Evolutionary conservation across 2,113 vertebrate species (phyloP).

Genomic region (Talpa occidentalis): DNA sequence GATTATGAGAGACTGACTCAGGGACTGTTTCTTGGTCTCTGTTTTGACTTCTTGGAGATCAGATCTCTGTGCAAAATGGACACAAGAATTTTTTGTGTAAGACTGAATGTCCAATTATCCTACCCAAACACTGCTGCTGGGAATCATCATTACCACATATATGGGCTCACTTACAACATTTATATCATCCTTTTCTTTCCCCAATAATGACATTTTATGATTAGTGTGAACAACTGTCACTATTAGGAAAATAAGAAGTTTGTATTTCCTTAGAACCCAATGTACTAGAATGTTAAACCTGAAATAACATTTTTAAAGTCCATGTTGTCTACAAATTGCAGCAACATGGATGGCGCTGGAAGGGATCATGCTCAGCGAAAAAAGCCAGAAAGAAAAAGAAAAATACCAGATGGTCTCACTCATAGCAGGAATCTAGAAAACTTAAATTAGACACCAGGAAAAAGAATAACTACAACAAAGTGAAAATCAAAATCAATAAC

Average conservation of each 20-base stretch:
- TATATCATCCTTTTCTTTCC: not conserved
- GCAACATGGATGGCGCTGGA: too few relatives aligned
- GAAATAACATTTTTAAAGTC: conserved; percentile 31
- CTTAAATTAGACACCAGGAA: too few relatives aligned
- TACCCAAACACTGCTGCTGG: not conserved
- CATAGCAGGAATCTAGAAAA: too few relatives aligned
- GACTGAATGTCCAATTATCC: not conserved
- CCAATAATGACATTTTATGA: not conserved
- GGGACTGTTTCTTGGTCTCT: not conserved
- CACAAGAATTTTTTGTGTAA: not conserved
- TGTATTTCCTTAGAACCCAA: not conserved
- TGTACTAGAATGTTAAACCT: not conserved
- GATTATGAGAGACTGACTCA: not conserved
- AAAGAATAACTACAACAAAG: too few relatives aligned
- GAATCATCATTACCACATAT: not conserved
- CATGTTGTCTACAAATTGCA: too few relatives aligned
- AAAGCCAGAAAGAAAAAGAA: too few relatives aligned
- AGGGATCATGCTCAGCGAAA: too few relatives aligned
- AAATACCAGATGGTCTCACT: too few relatives aligned
- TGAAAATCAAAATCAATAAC: too few relatives aligned
- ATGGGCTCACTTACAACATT: not conserved
- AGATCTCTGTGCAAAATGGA: not conserved
- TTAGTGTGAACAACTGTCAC: not conserved
- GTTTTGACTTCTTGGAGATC: not conserved
- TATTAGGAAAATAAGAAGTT: not conserved